Conservation (phyloP, 2,113 vertebrate genomes). For the Paralichthys olivaceus region DNA sequence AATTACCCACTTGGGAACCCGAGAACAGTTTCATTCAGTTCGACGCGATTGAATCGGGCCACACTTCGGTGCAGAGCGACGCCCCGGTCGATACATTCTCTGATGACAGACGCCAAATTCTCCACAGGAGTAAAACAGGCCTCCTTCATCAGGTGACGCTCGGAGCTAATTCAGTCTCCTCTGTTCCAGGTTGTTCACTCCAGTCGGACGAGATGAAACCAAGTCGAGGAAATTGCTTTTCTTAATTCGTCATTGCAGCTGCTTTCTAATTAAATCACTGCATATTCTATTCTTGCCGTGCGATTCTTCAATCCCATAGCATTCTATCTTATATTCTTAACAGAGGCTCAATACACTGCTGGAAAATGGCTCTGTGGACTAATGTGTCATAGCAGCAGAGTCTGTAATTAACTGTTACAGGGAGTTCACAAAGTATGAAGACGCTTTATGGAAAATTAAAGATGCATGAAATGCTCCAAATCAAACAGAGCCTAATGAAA, state of each 20-base stretch:
- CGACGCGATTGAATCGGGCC: conserved; percentile 28
- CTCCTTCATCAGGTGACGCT: conserved; percentile 24
- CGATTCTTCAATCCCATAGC: conserved; percentile 21
- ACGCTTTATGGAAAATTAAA: conserved; percentile 10
- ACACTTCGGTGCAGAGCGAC: too few species aligned
- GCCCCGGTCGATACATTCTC: background rate
- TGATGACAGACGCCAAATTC: conserved; percentile 20
- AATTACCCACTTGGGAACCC: conserved; percentile 45
- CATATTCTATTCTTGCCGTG: conserved; percentile 26
- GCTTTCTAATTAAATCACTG: conserved; percentile 63
- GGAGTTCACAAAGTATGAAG: background rate
- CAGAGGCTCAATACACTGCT: conserved; percentile 25
- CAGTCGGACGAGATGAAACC: conserved; percentile 46
- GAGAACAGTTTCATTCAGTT: conserved; percentile 47
- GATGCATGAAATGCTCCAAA: conserved; percentile 10
- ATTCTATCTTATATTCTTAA: conserved; percentile 21
- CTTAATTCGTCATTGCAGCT: conserved; percentile 54
- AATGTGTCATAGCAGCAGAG: conserved; percentile 15
- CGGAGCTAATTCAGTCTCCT: conserved; percentile 15
- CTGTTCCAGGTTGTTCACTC: conserved; percentile 34
- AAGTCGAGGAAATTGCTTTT: conserved; percentile 51
- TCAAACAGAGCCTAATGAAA: background rate
- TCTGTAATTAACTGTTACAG: conserved; percentile 14
- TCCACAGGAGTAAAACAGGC: background rate
- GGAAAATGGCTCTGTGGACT: conserved; percentile 15